Evolutionary conservation across 2,888 invertebrate genomes (phyloP).

Genomic region (Apodemia mormo): DNA sequence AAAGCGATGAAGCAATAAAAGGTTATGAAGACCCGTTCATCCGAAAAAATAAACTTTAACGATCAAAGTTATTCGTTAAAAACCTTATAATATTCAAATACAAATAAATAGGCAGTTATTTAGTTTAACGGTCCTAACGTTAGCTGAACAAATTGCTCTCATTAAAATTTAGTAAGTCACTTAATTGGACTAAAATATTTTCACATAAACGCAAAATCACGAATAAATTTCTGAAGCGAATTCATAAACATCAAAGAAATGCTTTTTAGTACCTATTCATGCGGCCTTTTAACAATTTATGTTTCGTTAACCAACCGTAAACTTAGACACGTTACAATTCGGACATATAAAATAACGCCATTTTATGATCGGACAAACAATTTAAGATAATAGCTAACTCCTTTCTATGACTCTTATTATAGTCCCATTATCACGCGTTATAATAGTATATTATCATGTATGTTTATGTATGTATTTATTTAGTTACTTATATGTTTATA

Average conservation of each 20-base stretch:
- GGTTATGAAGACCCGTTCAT: not conserved
- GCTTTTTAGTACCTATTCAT: not conserved
- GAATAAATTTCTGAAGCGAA: slow-evolving; percentile 2
- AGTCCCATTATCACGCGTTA: no score
- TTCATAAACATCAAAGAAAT: slow-evolving; percentile 1
- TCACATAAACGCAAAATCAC: not conserved
- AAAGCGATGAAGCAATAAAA: not conserved
- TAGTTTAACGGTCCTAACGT: not conserved
- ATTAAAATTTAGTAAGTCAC: slow-evolving; percentile 32
- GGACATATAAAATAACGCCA: no score
- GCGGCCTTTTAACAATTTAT: not conserved
- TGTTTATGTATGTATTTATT: no score
- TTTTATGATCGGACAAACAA: no score
- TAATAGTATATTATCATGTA: no score
- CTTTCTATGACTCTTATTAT: no score
- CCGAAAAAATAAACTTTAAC: not conserved
- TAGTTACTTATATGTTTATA: no score
- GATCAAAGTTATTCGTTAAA: slow-evolving; percentile 3
- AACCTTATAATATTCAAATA: slow-evolving; percentile 6
- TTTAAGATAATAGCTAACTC: no score
- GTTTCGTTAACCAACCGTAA: not conserved
- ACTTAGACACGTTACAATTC: not conserved
- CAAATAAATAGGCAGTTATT: slow-evolving; percentile 10
- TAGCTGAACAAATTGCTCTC: slow-evolving; percentile 26
- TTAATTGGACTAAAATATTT: slow-evolving; percentile 25